Base-by-base conservation (phyloP, 2,797 vertebrate genomes). In the Oreortyx pictus region DNA sequence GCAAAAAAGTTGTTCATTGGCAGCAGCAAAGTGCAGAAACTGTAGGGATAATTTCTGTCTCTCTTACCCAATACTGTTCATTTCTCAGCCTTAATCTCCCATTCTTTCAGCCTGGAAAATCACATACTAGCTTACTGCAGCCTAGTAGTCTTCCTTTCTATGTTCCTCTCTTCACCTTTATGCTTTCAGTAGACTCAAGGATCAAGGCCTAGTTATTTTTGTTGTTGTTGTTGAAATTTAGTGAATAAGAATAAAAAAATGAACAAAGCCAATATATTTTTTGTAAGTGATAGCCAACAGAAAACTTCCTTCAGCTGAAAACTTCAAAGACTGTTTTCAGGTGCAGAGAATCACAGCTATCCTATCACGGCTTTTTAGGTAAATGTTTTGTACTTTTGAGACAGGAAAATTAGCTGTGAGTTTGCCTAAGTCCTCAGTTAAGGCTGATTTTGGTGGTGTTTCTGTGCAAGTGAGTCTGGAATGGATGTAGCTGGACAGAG, bases 221-320 rank as follows among this genome's bases (percentile, higher is more conserved):
- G 85, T 89, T 25, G 90, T 41, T 70, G 47, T 88, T 93, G 75
- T 90, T 94, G 79, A 89, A 92, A 60, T 93, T 93, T 0, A 75
- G 24, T 1, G 64, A 86, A 70, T 46, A 88, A 87, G 86, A 94
- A 90, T 41, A 92, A 93, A 92, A 96, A 93, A 54, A 54, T 76
- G 82, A 95, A 92, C 74, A 96, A 92, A 94, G 87, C 64, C 89
- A 90, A 94, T 64, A 81, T 50, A n/a, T 82, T 96, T 96, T 92
- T 94, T 77, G 20, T 91, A 93, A 94, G 47, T 67, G 89, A 89
- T 92, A 94, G 90, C 92, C 93, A 96, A 94, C 73, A 95, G 89
- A 94, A 94, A 96, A 88, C 85, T 94, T 95, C 90, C 92, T 76
- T 92, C 90, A 90, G 88, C 79, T 94, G 94, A 92, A 83, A 89